Percentiles rank a stretch among this genome's conserved stretches.
These are phyloP conservation scores for Idaea dimidiata DNA, from an alignment of 2,888 invertebrate species.

Conservation along the genomic window DNA sequence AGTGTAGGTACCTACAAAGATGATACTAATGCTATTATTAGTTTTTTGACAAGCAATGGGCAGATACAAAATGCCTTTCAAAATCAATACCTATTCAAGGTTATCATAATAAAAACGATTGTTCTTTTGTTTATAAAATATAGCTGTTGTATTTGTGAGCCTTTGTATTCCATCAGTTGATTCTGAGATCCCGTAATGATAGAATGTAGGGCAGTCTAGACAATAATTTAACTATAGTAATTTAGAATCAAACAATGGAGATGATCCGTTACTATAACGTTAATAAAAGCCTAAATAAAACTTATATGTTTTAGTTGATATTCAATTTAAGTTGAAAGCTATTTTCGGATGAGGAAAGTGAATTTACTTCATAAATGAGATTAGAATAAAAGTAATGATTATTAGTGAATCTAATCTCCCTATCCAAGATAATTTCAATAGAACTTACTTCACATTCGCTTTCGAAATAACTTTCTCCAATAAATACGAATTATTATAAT, in stretches of 20 bases:
- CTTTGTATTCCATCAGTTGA: slow-evolving; percentile 18
- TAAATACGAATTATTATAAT: slow-evolving; percentile 41
- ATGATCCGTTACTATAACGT: slow-evolving; percentile 19
- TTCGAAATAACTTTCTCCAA: slow-evolving; percentile 40
- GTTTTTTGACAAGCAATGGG: slow-evolving; percentile 8
- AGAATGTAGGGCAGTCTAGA: slow-evolving; percentile 27
- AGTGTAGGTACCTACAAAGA: slow-evolving; percentile 5
- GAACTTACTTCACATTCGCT: slow-evolving; percentile 28
- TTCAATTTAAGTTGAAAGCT: not conserved
- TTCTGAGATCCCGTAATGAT: slow-evolving; percentile 22
- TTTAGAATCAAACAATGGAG: slow-evolving; percentile 25
- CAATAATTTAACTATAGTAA: slow-evolving; percentile 25
- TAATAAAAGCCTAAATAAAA: slow-evolving; percentile 16
- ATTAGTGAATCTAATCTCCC: slow-evolving; percentile 16
- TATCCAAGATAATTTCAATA: slow-evolving; percentile 15
- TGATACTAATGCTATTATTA: not conserved
- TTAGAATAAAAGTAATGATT: slow-evolving; percentile 2
- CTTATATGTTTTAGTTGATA: not conserved
- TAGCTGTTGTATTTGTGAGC: slow-evolving; percentile 42
- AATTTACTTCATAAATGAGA: not conserved
- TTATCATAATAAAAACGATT: slow-evolving; percentile 40
- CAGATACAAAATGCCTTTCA: slow-evolving; percentile 12
- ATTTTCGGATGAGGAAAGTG: not conserved
- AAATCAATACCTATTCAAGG: slow-evolving; percentile 40
- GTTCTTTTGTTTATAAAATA: slow-evolving; percentile 46